Evolutionary conservation across 2,888 invertebrate genomes (phyloP).

Genomic region (Orgyia antiqua): DNA sequence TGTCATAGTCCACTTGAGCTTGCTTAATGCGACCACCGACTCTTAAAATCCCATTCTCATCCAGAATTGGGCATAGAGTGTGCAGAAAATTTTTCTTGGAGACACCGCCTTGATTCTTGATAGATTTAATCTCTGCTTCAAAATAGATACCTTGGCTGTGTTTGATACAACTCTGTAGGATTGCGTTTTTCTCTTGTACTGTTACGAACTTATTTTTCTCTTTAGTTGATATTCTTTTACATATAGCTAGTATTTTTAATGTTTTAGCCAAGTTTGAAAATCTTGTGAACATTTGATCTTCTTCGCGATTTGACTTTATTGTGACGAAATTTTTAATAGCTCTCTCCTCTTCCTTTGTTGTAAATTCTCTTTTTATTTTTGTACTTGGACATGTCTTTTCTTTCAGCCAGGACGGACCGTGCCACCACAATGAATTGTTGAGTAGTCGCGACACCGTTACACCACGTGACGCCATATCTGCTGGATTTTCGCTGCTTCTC

Average conservation of each 20-base stretch:
- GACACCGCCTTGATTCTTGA: not conserved
- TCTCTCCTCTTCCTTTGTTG: constrained; percentile 5
- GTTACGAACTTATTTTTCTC: constrained; percentile 1
- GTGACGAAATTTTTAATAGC: not conserved
- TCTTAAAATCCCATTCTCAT: not conserved
- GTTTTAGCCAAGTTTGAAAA: constrained; percentile 1
- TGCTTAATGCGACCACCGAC: constrained; percentile 3
- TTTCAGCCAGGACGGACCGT: constrained; percentile 1
- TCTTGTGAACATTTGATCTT: constrained; percentile 5
- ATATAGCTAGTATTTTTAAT: constrained; percentile 5
- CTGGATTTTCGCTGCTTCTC: not conserved
- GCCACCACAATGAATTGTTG: constrained; percentile 3
- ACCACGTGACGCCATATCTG: constrained; percentile 1
- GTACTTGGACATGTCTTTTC: not conserved
- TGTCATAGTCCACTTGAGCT: not conserved
- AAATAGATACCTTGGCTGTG: constrained; percentile 3
- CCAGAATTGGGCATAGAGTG: constrained; percentile 1
- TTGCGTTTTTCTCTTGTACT: not conserved
- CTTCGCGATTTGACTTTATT: not conserved
- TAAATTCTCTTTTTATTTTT: not conserved
- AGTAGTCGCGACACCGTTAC: not conserved
- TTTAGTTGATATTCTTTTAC: constrained; percentile 2
- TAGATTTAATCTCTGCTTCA: constrained; percentile 1
- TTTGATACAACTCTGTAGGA: constrained; percentile 3
- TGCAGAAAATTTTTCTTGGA: not conserved